Evolutionary conservation across 2,113 vertebrate species (phyloP).

Genomic region (Nesogale talazaci): DNA sequence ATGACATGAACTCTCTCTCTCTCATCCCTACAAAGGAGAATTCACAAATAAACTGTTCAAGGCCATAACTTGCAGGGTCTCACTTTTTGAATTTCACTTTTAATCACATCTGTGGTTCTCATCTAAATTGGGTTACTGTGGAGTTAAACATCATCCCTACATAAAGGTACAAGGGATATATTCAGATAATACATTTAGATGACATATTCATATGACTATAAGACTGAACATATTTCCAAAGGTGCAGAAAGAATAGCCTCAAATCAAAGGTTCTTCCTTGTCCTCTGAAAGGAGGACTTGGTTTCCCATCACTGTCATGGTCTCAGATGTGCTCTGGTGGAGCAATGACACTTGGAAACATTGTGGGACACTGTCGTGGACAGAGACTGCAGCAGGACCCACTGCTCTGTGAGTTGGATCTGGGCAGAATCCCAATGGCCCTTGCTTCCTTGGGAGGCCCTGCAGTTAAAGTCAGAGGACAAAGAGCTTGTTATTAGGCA

Average conservation of each 20-base stretch:
- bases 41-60: not conserved
- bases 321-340: not conserved
- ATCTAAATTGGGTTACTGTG: not conserved
- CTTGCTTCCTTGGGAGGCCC: not conserved
- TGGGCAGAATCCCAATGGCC: not conserved
- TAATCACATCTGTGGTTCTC: not conserved
- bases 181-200: too few species aligned
- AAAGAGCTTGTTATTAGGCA: constrained; percentile 41
- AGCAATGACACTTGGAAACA: not conserved
- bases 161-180: not conserved
- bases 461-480: constrained; percentile 45
- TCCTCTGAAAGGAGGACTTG: not conserved
- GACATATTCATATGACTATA: not conserved
- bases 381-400: not conserved
- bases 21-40: not conserved
- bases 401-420: not conserved
- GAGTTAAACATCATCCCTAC: not conserved
- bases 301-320: too few species aligned
- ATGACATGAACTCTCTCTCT: not conserved
- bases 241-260: not conserved
- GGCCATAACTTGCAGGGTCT: not conserved
- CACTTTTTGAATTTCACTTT: not conserved
- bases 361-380: not conserved
- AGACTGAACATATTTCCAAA: not conserved
- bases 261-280: not conserved